Evolutionary conservation across 2,888 invertebrate species (phyloP).

Genomic region (Melanostoma scalare): DNA sequence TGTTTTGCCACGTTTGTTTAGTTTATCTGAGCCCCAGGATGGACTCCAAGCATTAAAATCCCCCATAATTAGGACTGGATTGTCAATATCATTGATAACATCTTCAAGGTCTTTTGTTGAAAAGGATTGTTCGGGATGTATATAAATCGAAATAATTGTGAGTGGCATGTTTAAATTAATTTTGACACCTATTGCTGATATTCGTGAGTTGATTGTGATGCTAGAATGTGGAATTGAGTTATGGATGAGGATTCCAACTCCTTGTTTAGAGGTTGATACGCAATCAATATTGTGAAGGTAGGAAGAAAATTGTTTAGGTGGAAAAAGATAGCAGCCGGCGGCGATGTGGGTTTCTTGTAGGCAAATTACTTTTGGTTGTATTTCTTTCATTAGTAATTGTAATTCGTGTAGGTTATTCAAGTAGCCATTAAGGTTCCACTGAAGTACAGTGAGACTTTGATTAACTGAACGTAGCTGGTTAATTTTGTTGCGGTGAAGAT

Average conservation of each 20-base stretch:
- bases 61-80: slow-evolving; percentile 28
- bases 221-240: slow-evolving; percentile 51
- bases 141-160: slow-evolving; percentile 42
- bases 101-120: slow-evolving; percentile 13
- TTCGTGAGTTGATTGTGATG: slow-evolving; percentile 31
- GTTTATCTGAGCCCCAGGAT: slow-evolving; percentile 40
- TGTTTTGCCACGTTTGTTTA: slow-evolving; percentile 34
- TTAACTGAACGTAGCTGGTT: neutral
- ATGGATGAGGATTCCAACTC: slow-evolving; percentile 54
- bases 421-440: slow-evolving; percentile 44
- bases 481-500: neutral
- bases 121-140: slow-evolving; percentile 52
- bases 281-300: slow-evolving; percentile 51
- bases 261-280: slow-evolving; percentile 51
- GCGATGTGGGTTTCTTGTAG: slow-evolving; percentile 60
- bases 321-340: slow-evolving; percentile 3
- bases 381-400: slow-evolving; percentile 30
- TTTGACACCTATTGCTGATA: slow-evolving; percentile 41
- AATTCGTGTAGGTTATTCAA: slow-evolving; percentile 37
- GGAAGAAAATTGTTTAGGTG: slow-evolving; percentile 44
- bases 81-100: slow-evolving; percentile 13
- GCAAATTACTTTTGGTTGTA: slow-evolving; percentile 59
- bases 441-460: slow-evolving; percentile 23
- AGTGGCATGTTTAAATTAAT: slow-evolving; percentile 31
- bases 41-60: slow-evolving; percentile 53